Evolutionary conservation across 2,797 vertebrate species (phyloP), one percentile per base, ranked within the genome.

Genomic region (Pipistrellus pygmaeus): DNA sequence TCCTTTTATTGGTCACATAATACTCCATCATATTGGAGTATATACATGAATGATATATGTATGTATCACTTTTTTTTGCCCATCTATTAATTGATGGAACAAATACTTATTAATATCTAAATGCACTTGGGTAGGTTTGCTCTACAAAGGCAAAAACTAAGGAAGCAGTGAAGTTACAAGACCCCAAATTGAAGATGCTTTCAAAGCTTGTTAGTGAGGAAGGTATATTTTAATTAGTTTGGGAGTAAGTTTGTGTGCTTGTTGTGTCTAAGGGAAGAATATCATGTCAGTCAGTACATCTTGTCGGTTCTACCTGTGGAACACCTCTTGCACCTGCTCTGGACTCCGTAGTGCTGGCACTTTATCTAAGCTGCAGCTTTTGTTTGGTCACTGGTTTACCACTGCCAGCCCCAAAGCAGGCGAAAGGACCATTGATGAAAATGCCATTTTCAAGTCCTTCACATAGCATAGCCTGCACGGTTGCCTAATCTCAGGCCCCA

Each of bases 151-250:
- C n/a, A 94, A 81, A 85, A 86, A 57, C 13, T 57, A 55, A 85
- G 44, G 14, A 68, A 92, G 57, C 82, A 80, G 18, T 80, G 20
- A 53, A 51, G n/a, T 89, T 80, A 2, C 15, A 66, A 62, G 68
- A 80, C 14, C 18, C 30, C 21, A 66, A 71, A 46, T 48, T 76
- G 25, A 62, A 92, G 55, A 80, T 83, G 53, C 3, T 11, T 89
- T 93, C 46, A 51, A 41, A 88, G n/a, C 27, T 85, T 75, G 20
- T 32, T 88, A 80, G 41, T 91, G 38, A 57, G 64, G 44, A 88
- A 80, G 41, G 66, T 64, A 15, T 77, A 10, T 57, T 18, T 83
- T 75, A 51, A 53, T 84, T 30, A 41, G 5, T 75, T 75, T 90
- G 73, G 51, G 68, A 75, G 53, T 81, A 68, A 84, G 51, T 62